Percentiles rank a stretch among this genome's conserved stretches.
Evolutionary conservation across 2,797 vertebrate species (phyloP).

Genomic region (Crocodylus rhombifer): DNA sequence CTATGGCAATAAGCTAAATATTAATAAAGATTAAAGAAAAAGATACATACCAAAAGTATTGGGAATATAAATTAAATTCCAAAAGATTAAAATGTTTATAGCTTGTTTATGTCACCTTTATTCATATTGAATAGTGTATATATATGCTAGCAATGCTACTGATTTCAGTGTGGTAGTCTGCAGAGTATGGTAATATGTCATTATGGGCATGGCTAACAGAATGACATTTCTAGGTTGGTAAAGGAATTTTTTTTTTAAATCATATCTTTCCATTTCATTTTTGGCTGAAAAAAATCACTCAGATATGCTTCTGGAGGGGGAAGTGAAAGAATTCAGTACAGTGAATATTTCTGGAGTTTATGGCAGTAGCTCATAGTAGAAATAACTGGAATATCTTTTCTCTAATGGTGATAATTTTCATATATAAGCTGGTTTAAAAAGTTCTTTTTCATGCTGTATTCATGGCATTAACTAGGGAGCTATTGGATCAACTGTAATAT

Average conservation of each 20-base stretch:
- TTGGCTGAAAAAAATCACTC: background rate
- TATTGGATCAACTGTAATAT: slow-evolving; percentile 45
- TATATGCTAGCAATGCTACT: background rate
- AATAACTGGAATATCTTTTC: background rate
- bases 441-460: slow-evolving; percentile 2
- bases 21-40: background rate
- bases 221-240: background rate
- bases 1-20: background rate
- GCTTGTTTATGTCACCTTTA: background rate
- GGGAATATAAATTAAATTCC: background rate
- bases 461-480: background rate
- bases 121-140: background rate
- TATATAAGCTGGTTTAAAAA: slow-evolving; percentile 19
- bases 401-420: background rate
- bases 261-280: background rate
- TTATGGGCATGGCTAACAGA: background rate
- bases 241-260: background rate
- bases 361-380: background rate
- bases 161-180: slow-evolving; percentile 3
- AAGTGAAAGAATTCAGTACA: background rate
- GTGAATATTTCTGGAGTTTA: background rate
- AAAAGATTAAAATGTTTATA: background rate
- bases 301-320: background rate
- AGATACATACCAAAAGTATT: background rate
- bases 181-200: background rate